These are phyloP conservation scores for Thalassoma bifasciatum DNA, from an alignment of 2,113 vertebrate genomes.

Conservation along the genomic window DNA sequence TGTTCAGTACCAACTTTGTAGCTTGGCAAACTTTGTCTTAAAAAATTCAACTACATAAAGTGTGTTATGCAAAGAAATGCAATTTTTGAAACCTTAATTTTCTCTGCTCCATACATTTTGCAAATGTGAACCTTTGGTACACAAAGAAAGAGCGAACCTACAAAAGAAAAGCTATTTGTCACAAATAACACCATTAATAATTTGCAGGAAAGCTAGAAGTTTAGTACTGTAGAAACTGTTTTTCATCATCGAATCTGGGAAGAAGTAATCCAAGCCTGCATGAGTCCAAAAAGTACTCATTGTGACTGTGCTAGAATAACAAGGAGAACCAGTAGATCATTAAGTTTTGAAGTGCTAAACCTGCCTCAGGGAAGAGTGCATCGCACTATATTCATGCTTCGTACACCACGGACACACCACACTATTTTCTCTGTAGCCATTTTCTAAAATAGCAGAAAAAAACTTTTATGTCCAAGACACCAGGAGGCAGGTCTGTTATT, in stretches of 20 bases:
- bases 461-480: neutral
- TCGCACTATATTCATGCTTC: neutral
- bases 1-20: neutral
- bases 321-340: neutral
- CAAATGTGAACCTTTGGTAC: neutral
- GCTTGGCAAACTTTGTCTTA: neutral
- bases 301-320: neutral
- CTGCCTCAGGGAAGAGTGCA: neutral
- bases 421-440: neutral
- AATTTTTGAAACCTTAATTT: slow-evolving; percentile 1
- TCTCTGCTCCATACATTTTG: neutral
- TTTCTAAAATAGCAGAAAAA: neutral
- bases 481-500: neutral
- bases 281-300: neutral
- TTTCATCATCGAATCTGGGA: no score
- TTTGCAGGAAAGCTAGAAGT: neutral
- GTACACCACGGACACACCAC: neutral
- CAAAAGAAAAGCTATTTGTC: slow-evolving; percentile 25
- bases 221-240: neutral
- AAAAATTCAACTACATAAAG: neutral
- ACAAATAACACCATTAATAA: slow-evolving; percentile 5
- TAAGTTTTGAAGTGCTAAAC: neutral
- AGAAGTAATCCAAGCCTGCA: neutral
- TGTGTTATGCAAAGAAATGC: neutral
- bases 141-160: neutral